phyloP scores from a whole-genome alignment of 2,888 invertebrate genomes.

The Lutraria lutraria region DNA sequence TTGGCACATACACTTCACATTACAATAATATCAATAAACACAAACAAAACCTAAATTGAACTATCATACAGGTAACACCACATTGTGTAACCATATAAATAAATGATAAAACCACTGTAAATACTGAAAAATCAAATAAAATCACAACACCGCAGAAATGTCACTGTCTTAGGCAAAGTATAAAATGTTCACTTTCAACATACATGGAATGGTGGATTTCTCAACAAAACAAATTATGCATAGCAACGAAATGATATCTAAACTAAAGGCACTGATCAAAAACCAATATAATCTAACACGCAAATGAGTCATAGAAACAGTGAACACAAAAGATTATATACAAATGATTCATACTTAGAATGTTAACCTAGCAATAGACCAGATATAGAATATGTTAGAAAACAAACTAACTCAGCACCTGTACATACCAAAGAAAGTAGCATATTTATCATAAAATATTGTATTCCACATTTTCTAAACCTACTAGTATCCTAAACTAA shows the following conservation, averaged over 20 bases:
- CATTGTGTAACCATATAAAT: not conserved
- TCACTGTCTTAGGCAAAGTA: not conserved
- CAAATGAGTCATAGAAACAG: not conserved
- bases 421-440: not conserved
- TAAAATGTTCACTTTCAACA: not conserved
- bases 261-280: slow-evolving; percentile 6
- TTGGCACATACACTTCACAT: not conserved
- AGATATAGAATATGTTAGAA: no score
- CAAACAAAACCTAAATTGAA: not conserved
- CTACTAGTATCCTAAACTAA: no score
- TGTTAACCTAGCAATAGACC: not conserved
- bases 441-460: not conserved
- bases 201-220: slow-evolving; percentile 31
- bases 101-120: not conserved
- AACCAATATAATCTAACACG: not conserved
- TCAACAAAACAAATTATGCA: slow-evolving; percentile 1
- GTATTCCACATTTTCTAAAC: not conserved
- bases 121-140: not conserved
- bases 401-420: no score
- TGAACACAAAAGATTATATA: not conserved
- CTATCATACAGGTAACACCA: not conserved
- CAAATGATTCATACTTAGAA: not conserved
- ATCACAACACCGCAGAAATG: not conserved
- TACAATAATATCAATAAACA: not conserved
- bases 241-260: not conserved